Percentiles rank a stretch among this genome's conserved stretches.
phyloP scores from a whole-genome alignment of 1,140 invertebrate species.

The Brachionus angularis region DNA sequence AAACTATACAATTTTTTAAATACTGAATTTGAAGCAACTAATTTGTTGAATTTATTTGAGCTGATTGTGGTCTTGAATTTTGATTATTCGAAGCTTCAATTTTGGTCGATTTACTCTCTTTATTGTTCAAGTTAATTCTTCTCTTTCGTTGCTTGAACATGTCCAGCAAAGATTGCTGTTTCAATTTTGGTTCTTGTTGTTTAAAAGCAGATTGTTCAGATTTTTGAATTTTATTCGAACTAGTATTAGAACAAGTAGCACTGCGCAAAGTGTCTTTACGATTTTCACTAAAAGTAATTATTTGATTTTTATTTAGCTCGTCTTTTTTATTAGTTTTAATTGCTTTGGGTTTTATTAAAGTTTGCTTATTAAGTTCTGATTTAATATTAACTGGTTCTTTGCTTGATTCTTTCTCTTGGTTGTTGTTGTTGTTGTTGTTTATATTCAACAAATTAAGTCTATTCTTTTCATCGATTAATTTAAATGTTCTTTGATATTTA shows the following conservation, averaged over 20 bases:
- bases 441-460: background rate
- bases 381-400: too few species aligned
- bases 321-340: background rate
- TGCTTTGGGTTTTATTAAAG: conserved; percentile 15
- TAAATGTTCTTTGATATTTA: conserved; percentile 29
- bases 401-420: too few species aligned
- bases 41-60: too few species aligned
- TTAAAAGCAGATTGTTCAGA: background rate
- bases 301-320: background rate
- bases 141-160: conserved; percentile 35
- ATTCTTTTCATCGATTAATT: conserved; percentile 3
- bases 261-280: conserved; percentile 32
- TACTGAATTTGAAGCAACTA: too few species aligned
- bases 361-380: too few species aligned
- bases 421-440: too few species aligned
- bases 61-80: too few species aligned
- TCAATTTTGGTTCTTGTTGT: background rate
- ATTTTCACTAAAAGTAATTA: conserved; percentile 40
- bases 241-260: background rate
- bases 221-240: background rate
- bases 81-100: too few species aligned
- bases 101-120: too few species aligned
- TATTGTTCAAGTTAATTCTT: background rate
- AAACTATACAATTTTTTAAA: too few species aligned
- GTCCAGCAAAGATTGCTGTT: conserved; percentile 28